Evolutionary conservation across 2,113 vertebrate genomes (phyloP), one percentile per base, ranked within the genome.

Genomic region (Misgurnus anguillicaudatus): DNA sequence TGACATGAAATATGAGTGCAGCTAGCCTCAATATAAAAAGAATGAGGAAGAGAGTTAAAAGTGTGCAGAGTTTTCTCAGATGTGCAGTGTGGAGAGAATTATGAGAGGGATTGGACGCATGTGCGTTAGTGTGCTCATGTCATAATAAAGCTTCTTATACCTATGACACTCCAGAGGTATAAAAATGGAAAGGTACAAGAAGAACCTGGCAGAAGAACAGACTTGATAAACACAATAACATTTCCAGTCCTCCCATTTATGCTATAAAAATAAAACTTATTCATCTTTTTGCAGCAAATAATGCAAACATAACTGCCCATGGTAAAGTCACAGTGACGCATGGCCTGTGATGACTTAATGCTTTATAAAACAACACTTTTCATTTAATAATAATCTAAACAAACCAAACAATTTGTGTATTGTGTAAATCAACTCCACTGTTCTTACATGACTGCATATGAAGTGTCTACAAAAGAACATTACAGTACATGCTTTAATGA

Each of bases 11-110:
- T 90, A 89, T 84, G 90, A 91, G 90, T 85, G 78, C 84, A 88
- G 90, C 90, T 89, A 88, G 89, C 89, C 89, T 90, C 90, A 88
- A 91, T 93, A 92, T 92, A 87, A 92, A n/a, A 91, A 91, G 90
- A 91, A 88, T 86, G 88, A 91, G 87, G 87, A 88, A 88, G 89
- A 88, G 91, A 91, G 91, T 92, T 92, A 91, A 88, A 89, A 88
- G 88, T 89, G 88, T 90, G 88, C 89, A 91, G 89, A 89, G 89
- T 91, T 92, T 89, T 88, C 87, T 92, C 87, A 90, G 90, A 92
- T 90, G 88, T 88, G 88, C 89, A 88, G 86, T 87, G 87, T 81
- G 73, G 79, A 88, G 84, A 85, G 87, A 88, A 85, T 87, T 86
- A 86, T 82, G 87, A 90, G 89, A 80, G 85, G 85, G 77, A 87